Evolutionary conservation across 2,797 vertebrate genomes (phyloP).

Genomic region (Notoglanidium macrostoma): DNA sequence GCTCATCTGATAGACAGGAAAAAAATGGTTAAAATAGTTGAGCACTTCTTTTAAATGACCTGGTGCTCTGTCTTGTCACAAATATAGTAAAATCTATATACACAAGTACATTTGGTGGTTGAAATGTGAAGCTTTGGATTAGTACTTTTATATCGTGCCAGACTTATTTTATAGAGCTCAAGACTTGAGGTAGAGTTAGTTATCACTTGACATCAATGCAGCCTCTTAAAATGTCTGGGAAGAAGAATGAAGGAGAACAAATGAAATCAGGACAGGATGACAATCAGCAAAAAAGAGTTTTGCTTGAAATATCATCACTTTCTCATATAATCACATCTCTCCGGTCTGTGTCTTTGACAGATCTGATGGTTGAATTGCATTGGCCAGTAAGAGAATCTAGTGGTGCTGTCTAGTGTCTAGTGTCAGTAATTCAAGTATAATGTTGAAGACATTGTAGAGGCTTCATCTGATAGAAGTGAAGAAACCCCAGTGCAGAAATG

Average conservation of each 20-base stretch:
- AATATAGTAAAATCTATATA: not conserved
- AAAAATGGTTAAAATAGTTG: not conserved
- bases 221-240: not conserved
- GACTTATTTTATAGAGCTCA: not conserved
- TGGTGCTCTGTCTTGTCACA: not conserved
- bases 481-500: not conserved
- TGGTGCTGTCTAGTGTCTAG: not conserved
- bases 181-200: not conserved
- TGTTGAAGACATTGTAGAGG: not conserved
- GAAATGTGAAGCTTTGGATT: not conserved
- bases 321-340: not conserved
- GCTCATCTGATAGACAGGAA: not conserved
- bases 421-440: not conserved
- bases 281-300: not conserved
- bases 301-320: not conserved
- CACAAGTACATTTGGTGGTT: not conserved
- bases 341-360: not conserved
- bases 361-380: constrained; percentile 2
- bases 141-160: not conserved
- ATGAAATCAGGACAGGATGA: not conserved
- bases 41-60: not conserved
- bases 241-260: not conserved
- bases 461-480: not conserved
- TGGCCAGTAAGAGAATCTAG: not conserved
- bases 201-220: not conserved